These are phyloP conservation scores for Coreius guichenoti DNA, from an alignment of 2,797 vertebrate genomes.

Conservation along the genomic window DNA sequence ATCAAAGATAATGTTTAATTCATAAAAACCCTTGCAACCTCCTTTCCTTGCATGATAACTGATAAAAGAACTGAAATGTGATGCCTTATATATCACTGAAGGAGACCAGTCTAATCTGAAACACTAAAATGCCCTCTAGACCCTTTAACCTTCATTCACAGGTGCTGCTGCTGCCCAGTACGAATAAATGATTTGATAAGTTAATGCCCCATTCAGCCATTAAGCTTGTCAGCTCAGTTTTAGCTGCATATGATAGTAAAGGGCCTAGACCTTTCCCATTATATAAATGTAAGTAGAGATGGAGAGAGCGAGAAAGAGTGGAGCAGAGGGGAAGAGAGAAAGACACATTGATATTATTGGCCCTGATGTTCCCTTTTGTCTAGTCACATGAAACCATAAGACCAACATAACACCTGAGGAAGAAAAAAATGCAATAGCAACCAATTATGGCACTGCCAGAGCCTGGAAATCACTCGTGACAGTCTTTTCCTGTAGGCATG, in stretches of 20 bases:
- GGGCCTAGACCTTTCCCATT: slow-evolving; percentile 29
- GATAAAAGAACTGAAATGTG: slow-evolving; percentile 9
- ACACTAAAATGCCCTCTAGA: slow-evolving; percentile 10
- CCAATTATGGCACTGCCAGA: slow-evolving; percentile 27
- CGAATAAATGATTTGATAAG: slow-evolving; percentile 38
- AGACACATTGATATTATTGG: neutral
- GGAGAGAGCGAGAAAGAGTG: slow-evolving; percentile 1
- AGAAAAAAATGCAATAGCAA: slow-evolving; percentile 27
- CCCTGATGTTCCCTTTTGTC: slow-evolving; percentile 24
- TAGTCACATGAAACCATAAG: slow-evolving; percentile 30
- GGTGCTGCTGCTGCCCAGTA: slow-evolving; percentile 4
- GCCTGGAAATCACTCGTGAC: slow-evolving; percentile 20
- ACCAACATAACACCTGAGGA: slow-evolving; percentile 31
- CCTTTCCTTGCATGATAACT: neutral
- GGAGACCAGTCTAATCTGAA: slow-evolving; percentile 12
- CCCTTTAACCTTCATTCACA: slow-evolving; percentile 37
- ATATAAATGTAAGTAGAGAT: neutral
- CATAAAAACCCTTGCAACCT: neutral
- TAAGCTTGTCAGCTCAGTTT: slow-evolving; percentile 39
- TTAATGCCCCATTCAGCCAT: slow-evolving; percentile 3
- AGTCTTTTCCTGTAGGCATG: slow-evolving; percentile 22
- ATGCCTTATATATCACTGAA: slow-evolving; percentile 4
- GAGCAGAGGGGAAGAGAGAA: neutral
- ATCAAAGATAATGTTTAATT: slow-evolving; percentile 15
- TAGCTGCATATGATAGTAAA: slow-evolving; percentile 42